A percentile compares a stretch with the other conserved stretches of the same genome.
These are phyloP conservation scores for Hirundichthys speculiger DNA, from an alignment of 2,113 vertebrate genomes.

Conservation along the genomic window DNA sequence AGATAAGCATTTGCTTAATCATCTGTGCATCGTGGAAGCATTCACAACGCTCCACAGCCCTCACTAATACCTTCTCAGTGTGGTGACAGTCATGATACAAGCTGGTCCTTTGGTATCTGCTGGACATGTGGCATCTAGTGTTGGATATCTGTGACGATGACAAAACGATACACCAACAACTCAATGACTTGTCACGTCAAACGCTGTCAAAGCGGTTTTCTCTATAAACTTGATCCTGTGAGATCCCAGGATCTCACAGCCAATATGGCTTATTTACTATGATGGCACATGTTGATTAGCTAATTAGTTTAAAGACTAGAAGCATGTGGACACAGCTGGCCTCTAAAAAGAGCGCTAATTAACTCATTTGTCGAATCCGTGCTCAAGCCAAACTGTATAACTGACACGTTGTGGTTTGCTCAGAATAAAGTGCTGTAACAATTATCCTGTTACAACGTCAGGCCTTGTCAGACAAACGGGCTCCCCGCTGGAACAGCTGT, in stretches of 20 bases:
- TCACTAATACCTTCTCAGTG: too few species aligned
- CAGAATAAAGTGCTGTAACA: constrained; percentile 2
- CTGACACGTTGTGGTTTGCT: constrained; percentile 14
- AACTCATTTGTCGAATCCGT: constrained; percentile 17
- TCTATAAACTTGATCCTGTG: not conserved
- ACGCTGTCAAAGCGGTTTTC: too few species aligned
- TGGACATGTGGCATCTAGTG: too few species aligned
- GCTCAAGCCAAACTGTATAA: constrained; percentile 14
- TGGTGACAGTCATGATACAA: too few species aligned
- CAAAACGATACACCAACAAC: too few species aligned
- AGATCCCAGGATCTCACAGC: not conserved
- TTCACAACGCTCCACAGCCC: too few species aligned
- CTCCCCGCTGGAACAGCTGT: not conserved
- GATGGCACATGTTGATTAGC: not conserved
- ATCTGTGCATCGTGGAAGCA: too few species aligned
- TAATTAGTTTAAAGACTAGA: constrained; percentile 21
- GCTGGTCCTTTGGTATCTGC: too few species aligned
- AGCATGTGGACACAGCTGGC: not conserved
- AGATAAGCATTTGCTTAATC: too few species aligned
- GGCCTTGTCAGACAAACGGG: constrained; percentile 3
- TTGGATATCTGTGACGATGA: too few species aligned
- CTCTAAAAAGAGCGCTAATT: constrained; percentile 14
- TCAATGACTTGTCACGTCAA: too few species aligned
- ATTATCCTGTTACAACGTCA: not conserved
- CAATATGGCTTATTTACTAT: not conserved